phyloP scores from a whole-genome alignment of 2,797 vertebrate species.

The Oreochromis grahami region DNA sequence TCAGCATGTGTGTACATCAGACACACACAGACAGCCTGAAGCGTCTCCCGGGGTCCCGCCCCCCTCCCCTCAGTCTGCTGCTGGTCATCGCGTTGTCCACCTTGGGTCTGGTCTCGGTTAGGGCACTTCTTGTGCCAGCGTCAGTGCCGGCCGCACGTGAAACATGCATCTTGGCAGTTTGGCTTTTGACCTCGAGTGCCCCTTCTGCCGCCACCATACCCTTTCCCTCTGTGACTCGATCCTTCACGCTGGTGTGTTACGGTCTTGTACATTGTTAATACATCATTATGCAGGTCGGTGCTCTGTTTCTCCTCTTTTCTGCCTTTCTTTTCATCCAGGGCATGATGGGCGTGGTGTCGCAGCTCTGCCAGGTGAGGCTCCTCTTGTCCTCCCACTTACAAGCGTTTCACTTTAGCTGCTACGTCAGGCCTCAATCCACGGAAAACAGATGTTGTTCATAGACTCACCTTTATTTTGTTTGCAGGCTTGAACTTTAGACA shows the following conservation, averaged over 20 bases:
- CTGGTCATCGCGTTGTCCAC: fast-evolving
- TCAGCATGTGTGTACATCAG: background rate
- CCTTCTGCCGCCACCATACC: fast-evolving
- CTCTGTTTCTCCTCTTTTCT: background rate
- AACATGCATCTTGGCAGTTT: fast-evolving
- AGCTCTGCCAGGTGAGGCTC: fast-evolving
- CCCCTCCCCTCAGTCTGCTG: background rate
- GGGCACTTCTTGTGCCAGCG: background rate
- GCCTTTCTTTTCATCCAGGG: background rate
- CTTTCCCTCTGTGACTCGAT: background rate
- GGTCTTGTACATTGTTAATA: background rate
- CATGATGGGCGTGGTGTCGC: background rate
- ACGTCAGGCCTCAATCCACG: no score
- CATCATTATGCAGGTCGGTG: background rate
- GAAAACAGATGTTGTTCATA: no score
- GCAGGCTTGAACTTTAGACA: no score
- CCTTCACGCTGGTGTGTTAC: background rate
- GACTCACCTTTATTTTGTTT: no score
- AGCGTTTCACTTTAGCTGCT: fast-evolving
- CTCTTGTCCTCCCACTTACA: background rate
- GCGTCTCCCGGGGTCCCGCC: background rate
- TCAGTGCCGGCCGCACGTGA: fast-evolving
- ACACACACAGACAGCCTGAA: background rate
- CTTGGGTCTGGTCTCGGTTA: fast-evolving
- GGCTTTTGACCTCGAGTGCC: background rate